Conservation (phyloP, 1,140 invertebrate genomes). For the Neelides sp. region DNA sequence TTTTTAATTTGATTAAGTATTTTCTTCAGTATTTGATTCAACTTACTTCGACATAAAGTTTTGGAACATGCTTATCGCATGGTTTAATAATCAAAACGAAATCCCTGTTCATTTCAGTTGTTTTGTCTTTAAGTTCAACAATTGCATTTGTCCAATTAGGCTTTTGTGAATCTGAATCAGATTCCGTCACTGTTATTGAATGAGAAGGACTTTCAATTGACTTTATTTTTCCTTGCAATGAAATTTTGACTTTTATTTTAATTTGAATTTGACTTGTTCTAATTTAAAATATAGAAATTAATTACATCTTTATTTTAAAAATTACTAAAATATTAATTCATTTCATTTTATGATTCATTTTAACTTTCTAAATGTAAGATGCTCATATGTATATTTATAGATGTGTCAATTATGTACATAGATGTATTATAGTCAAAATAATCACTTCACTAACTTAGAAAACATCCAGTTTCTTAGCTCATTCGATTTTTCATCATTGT, state of each 20-base stretch:
- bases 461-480: conserved; percentile 5
- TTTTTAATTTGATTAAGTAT: not conserved
- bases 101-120: conserved; percentile 16
- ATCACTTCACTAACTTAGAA: too few relatives aligned
- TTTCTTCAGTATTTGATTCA: not conserved
- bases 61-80: not conserved
- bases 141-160: not conserved
- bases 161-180: not conserved
- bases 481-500: conserved; percentile 4
- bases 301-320: not conserved
- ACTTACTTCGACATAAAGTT: conserved; percentile 7
- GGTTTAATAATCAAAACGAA: conserved; percentile 10
- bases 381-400: not conserved
- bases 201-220: conserved; percentile 15
- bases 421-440: too few relatives aligned
- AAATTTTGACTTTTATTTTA: conserved; percentile 8
- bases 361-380: conserved; percentile 6
- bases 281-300: not conserved
- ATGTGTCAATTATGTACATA: not conserved
- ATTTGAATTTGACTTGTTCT: not conserved
- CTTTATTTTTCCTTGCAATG: conserved; percentile 3
- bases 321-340: not conserved
- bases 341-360: not conserved
- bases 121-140: not conserved
- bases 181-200: not conserved